Conservation (phyloP, 2,888 invertebrate genomes). For the Drosophila subquinaria region DNA sequence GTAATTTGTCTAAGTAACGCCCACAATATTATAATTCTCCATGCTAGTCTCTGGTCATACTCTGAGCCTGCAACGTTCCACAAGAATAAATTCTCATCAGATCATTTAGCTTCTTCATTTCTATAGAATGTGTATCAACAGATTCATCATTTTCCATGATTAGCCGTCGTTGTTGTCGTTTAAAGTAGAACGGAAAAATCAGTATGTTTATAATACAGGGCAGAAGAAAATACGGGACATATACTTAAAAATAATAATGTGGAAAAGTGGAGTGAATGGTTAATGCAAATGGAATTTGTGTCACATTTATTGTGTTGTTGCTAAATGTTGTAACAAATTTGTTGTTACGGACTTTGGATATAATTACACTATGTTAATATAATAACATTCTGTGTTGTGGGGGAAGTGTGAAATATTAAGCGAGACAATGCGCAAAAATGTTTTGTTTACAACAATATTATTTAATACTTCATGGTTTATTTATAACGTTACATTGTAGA, state of each 20-base stretch:
- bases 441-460: conserved; percentile 17
- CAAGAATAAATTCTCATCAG: conserved; percentile 15
- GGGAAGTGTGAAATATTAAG: conserved; percentile 18
- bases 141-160: conserved; percentile 54
- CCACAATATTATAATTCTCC: conserved; percentile 22
- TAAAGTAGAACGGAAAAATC: conserved; percentile 59
- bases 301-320: conserved; percentile 21
- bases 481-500: conserved; percentile 1
- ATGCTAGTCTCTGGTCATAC: neutral
- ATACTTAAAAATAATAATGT: conserved; percentile 12
- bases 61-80: conserved; percentile 7
- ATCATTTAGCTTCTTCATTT: conserved; percentile 27
- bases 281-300: conserved; percentile 55
- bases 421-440: conserved; percentile 15
- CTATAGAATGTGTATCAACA: conserved; percentile 18
- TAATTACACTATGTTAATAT: conserved; percentile 18
- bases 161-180: conserved; percentile 22
- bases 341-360: conserved; percentile 10
- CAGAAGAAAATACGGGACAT: conserved; percentile 19
- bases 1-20: conserved; percentile 17
- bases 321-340: conserved; percentile 33
- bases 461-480: conserved; percentile 19
- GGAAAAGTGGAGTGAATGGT: conserved; percentile 16
- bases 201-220: conserved; percentile 34
- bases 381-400: conserved; percentile 5